A percentile compares a stretch with the other conserved stretches of the same genome.
Conservation (phyloP, 2,888 invertebrate species). For the Acrocyrtus sp. region DNA sequence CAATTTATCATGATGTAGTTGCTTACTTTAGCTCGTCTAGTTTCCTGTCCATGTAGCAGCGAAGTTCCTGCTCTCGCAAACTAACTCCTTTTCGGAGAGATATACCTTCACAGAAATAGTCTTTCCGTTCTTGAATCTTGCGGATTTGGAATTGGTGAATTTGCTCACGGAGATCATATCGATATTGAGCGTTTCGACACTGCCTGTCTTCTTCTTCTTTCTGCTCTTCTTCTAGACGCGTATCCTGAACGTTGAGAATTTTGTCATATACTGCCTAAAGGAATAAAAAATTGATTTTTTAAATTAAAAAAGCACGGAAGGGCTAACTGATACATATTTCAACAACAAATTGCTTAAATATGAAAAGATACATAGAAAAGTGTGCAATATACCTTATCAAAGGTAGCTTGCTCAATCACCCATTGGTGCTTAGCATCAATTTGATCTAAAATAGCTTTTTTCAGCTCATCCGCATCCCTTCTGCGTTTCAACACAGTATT, state of each 20-base stretch:
- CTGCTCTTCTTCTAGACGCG: constrained; percentile 51
- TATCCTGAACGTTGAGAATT: constrained; percentile 56
- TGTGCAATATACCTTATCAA: constrained; percentile 54
- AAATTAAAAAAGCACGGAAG: neutral
- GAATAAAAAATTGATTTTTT: no score
- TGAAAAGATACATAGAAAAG: neutral
- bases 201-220: constrained; percentile 51
- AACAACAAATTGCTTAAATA: no score
- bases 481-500: constrained; percentile 42
- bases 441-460: constrained; percentile 55
- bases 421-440: constrained; percentile 53
- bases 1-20: neutral
- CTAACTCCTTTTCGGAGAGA: constrained; percentile 46
- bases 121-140: constrained; percentile 59
- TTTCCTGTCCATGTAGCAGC: constrained; percentile 59
- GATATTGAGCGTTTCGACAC: constrained; percentile 56
- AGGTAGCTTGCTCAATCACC: constrained; percentile 58
- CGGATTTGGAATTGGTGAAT: constrained; percentile 58
- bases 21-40: constrained; percentile 56
- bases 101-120: constrained; percentile 60
- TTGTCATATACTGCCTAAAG: constrained; percentile 51
- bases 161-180: constrained; percentile 60
- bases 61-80: constrained; percentile 52
- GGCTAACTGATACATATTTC: no score
- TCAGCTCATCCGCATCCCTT: constrained; percentile 48